Percentiles rank a stretch among this genome's conserved stretches.
Evolutionary conservation across 1,140 invertebrate genomes (phyloP).

Genomic region (Vanessa atalanta): DNA sequence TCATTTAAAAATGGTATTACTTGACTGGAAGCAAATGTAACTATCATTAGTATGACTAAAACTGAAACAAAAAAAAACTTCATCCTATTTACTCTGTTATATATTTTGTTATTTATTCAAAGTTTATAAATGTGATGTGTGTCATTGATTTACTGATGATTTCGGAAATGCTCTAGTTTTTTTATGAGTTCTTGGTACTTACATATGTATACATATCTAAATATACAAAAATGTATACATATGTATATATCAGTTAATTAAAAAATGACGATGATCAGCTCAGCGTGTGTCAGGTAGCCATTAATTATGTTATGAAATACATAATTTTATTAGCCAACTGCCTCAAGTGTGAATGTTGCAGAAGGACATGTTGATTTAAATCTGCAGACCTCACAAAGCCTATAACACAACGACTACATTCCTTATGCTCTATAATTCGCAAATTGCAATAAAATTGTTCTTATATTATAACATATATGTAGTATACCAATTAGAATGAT

Average conservation of each 20-base stretch:
- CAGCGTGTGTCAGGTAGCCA: too few relatives aligned
- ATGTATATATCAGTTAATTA: too few relatives aligned
- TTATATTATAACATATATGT: too few relatives aligned
- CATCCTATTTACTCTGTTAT: constrained; percentile 15
- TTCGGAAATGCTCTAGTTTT: not conserved
- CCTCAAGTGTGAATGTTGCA: not conserved
- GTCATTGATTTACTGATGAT: not conserved
- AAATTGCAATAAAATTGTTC: too few relatives aligned
- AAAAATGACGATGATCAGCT: too few relatives aligned
- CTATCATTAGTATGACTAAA: constrained; percentile 7
- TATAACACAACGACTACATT: constrained; percentile 10
- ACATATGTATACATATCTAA: not conserved
- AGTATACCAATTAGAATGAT: too few relatives aligned
- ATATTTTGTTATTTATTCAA: constrained; percentile 22
- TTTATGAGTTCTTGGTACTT: not conserved
- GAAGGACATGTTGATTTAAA: constrained; percentile 11
- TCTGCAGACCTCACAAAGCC: not conserved
- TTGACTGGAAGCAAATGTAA: not conserved
- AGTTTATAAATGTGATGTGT: constrained; percentile 17
- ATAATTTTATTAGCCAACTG: not conserved
- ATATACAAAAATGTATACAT: too few relatives aligned
- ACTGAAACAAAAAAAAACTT: not conserved
- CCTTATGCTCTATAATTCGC: not conserved
- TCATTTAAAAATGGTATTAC: constrained; percentile 2
- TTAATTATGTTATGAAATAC: not conserved